Conservation (phyloP, 2,113 vertebrate species). For the Cinclus mexicanus region DNA sequence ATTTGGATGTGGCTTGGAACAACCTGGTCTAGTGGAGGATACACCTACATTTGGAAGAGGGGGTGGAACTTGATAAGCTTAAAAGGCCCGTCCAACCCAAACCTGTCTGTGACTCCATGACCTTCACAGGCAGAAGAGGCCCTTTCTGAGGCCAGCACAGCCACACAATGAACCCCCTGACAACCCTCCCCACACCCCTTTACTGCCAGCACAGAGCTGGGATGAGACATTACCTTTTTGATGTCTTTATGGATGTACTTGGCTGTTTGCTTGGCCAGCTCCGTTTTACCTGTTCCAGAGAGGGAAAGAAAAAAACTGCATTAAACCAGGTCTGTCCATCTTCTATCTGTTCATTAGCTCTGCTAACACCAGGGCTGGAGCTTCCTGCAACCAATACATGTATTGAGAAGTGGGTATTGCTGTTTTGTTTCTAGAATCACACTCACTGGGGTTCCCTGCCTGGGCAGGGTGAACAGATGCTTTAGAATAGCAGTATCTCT, state of each 20-base stretch:
- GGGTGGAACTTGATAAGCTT: not conserved
- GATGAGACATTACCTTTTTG: constrained; percentile 83
- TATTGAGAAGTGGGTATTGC: not conserved
- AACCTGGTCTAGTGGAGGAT: not conserved
- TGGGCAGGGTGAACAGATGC: not conserved
- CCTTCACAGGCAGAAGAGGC: not conserved
- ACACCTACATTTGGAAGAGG: not conserved
- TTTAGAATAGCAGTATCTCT: not conserved
- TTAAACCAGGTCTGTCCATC: not conserved
- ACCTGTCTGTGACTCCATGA: not conserved
- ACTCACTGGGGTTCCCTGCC: not conserved
- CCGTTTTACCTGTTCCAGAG: constrained; percentile 87
- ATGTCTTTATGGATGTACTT: constrained; percentile 95
- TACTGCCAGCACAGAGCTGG: not conserved
- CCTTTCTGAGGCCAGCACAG: not conserved
- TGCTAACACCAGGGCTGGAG: not conserved
- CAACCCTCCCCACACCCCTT: rapidly evolving
- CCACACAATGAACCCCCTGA: not conserved
- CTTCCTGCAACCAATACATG: rapidly evolving
- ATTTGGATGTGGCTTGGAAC: not conserved
- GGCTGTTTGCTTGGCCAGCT: constrained; percentile 95
- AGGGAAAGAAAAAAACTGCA: not conserved
- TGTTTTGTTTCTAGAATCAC: not conserved
- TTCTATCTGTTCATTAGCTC: not conserved
- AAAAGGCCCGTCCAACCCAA: not conserved